A percentile compares a stretch with the other conserved stretches of the same genome.
Conservation (phyloP, 2,113 vertebrate species). For the Chionodraco myersi region DNA sequence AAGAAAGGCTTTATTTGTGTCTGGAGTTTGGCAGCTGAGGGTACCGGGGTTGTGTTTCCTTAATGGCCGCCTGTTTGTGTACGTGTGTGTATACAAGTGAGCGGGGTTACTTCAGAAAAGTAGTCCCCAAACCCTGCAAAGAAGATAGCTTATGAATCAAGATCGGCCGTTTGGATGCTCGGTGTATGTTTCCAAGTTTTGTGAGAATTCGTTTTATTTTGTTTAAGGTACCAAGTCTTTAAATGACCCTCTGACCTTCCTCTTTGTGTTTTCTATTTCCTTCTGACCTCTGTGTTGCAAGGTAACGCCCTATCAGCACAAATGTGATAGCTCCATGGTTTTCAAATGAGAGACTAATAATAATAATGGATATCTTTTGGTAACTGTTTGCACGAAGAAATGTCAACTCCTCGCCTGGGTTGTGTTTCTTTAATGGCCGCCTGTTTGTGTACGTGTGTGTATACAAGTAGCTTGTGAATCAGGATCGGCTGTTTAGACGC, state of each 20-base stretch:
- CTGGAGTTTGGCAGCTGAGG: conserved; percentile 62
- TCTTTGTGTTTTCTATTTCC: too few relatives aligned
- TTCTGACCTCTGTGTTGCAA: too few relatives aligned
- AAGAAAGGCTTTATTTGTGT: conserved; percentile 79
- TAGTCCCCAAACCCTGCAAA: neutral
- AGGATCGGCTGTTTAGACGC: neutral
- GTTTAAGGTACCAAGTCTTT: too few relatives aligned
- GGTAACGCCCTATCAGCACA: too few relatives aligned
- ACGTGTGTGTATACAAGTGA: neutral
- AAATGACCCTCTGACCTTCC: too few relatives aligned
- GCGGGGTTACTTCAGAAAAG: too few relatives aligned
- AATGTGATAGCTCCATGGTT: too few relatives aligned
- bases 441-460: neutral
- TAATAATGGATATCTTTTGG: too few relatives aligned
- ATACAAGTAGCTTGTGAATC: neutral
- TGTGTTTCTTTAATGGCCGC: conserved; percentile 49
- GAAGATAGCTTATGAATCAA: neutral
- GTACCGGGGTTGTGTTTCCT: conserved; percentile 52
- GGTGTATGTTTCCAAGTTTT: conserved; percentile 16
- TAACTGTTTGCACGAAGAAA: too few relatives aligned
- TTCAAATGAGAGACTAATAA: too few relatives aligned
- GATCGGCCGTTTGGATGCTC: neutral
- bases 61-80: conserved; percentile 22
- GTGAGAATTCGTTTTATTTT: too few relatives aligned
- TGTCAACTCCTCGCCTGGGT: conserved; percentile 5